Evolutionary conservation across 2,888 invertebrate species (phyloP).

Genomic region (Toxonevra muliebris): DNA sequence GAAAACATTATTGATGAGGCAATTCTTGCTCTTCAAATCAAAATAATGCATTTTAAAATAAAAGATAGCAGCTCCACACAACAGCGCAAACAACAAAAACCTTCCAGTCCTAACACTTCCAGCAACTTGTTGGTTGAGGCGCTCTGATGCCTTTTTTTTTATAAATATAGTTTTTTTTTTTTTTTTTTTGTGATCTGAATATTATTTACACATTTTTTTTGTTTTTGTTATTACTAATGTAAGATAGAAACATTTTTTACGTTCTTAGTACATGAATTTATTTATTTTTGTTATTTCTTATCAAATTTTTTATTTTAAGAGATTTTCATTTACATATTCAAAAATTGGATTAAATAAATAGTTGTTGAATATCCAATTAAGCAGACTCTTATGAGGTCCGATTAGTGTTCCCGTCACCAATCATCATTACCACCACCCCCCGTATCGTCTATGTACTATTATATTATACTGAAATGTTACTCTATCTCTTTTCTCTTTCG

Average conservation of each 20-base stretch:
- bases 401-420: too few species aligned
- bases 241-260: not conserved
- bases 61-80: not conserved
- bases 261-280: not conserved
- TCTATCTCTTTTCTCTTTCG: too few species aligned
- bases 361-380: too few species aligned
- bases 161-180: not conserved
- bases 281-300: too few species aligned
- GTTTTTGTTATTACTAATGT: not conserved
- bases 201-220: not conserved
- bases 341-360: too few species aligned
- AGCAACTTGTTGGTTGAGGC: not conserved
- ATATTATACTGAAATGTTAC: too few species aligned
- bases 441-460: too few species aligned
- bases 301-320: too few species aligned
- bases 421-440: too few species aligned
- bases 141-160: not conserved
- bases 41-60: conserved; percentile 4
- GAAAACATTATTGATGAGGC: not conserved
- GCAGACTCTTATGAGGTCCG: too few species aligned
- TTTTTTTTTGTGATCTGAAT: not conserved
- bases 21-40: not conserved
- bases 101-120: not conserved
- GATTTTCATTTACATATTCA: too few species aligned
- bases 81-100: too few species aligned